Evolutionary conservation across 2,888 invertebrate genomes (phyloP), one percentile per base, ranked within the genome.

Genomic region (Crossocerus cetratus): DNA sequence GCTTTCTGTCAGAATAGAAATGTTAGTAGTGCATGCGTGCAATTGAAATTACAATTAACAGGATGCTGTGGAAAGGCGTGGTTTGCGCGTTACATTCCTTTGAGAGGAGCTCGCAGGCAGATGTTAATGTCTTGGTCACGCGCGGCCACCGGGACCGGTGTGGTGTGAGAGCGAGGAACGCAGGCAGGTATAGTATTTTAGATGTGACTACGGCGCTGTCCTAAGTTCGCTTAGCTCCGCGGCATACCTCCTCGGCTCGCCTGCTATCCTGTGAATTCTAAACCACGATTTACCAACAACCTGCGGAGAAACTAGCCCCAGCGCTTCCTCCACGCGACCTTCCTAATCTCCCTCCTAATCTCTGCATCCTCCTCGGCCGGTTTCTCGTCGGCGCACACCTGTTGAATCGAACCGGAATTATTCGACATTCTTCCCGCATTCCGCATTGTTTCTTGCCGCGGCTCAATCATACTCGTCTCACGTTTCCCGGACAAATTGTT

Each of bases 211-310:
- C 76, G 80, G 85, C 83, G 83, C 86, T 88, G 85, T 83, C 87
- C 90, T 90, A 89, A 89, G 87, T 88, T 87, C 86, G 87, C 86
- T 87, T 89, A 88, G 88, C 83, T 86, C 85, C 85, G 84, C 86
- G 81, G 81, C 76, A 84, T 78, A 89, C 89, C 87, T 88, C 88
- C 78, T 89, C 82, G 80, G 68, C 80, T 79, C 72, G 90, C 90
- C 90, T 94, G 92, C 68, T 85, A 60, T 82, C 93, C 93, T 92
- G 88, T 88, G 92, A 88, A 86, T 86, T 91, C 91, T 92, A 92
- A 93, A 93, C 93, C 92, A 91, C 92, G 91, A 92, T 92, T 93
- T 94, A 93, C 93, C 94, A 94, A 93, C 93, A 93, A 93, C 91
- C 90, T 86, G 74, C 84, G 72, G 82, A 84, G 83, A 84, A 72